Conservation (phyloP, 2,797 vertebrate species). For the Leptodactylus fallax region DNA sequence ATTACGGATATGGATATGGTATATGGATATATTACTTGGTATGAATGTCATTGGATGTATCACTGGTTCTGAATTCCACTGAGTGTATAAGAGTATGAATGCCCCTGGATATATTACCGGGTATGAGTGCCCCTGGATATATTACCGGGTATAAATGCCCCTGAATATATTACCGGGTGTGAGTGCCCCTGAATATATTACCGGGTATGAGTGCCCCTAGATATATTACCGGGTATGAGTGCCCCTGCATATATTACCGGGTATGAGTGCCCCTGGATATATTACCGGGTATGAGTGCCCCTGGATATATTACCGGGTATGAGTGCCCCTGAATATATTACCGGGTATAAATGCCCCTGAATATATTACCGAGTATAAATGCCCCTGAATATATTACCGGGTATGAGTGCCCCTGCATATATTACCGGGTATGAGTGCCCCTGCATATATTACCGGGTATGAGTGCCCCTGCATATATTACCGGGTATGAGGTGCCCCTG, state of each 20-base stretch:
- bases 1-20: too few relatives aligned
- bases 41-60: background rate
- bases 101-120: background rate
- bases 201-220: background rate
- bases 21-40: background rate
- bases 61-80: too few relatives aligned
- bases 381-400: background rate
- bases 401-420: background rate
- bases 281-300: background rate
- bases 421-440: background rate
- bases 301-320: background rate
- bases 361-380: background rate
- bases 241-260: background rate
- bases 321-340: background rate
- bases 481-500: background rate
- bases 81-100: too few relatives aligned
- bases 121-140: background rate
- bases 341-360: background rate
- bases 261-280: background rate
- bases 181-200: background rate
- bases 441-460: background rate
- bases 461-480: too few relatives aligned
- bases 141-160: background rate
- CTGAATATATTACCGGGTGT: background rate
- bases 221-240: background rate